Evolutionary conservation across 2,113 vertebrate species (phyloP).

Genomic region (Bufo gargarizans): DNA sequence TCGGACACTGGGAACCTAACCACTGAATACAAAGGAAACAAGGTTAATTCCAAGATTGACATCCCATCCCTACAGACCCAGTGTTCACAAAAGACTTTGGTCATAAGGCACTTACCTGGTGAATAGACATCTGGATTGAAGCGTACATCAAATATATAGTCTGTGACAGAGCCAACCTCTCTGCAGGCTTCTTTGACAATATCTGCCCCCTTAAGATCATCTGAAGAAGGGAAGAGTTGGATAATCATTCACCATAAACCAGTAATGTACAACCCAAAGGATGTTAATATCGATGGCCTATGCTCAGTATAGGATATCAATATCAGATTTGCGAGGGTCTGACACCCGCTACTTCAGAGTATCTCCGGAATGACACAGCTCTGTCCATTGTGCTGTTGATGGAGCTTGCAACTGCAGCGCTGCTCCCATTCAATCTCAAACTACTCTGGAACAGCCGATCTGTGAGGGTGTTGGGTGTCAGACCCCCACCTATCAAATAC

Average conservation of each 20-base stretch:
- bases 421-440: no score
- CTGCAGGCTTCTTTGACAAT: conserved; percentile 63
- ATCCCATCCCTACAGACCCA: neutral
- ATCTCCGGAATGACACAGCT: no score
- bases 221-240: conserved; percentile 29
- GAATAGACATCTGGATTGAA: conserved; percentile 76
- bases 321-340: no score
- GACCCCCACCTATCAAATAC: no score
- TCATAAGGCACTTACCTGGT: conserved; percentile 67
- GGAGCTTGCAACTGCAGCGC: no score
- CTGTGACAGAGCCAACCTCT: conserved; percentile 76
- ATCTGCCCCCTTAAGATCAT: conserved; percentile 62
- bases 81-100: neutral
- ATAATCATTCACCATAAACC: neutral
- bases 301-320: no score
- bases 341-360: no score
- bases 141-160: conserved; percentile 82
- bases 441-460: no score
- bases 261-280: neutral
- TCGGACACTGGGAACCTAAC: conserved; percentile 72
- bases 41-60: neutral
- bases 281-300: no score
- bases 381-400: no score
- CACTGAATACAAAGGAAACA: conserved; percentile 64
- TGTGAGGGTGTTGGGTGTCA: no score